Conservation (phyloP, 2,113 vertebrate species). For the Muscicapa adusta region DNA sequence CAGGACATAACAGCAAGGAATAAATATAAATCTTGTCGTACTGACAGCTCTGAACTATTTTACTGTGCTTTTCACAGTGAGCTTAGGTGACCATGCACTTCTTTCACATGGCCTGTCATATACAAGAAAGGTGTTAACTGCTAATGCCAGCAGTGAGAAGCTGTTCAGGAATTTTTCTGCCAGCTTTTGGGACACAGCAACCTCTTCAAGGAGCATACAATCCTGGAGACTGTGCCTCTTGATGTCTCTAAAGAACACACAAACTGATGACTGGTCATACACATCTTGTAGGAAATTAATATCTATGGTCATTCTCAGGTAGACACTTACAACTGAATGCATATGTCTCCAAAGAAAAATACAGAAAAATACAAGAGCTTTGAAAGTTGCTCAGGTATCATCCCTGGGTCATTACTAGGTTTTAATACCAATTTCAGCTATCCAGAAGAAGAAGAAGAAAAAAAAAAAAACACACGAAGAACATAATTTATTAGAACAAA, state of each 20-base stretch:
- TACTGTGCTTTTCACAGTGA: neutral
- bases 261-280: neutral
- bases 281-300: neutral
- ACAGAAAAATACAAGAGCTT: neutral
- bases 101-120: neutral
- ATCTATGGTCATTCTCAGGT: neutral
- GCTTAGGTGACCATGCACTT: neutral
- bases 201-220: neutral
- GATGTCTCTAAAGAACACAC: neutral
- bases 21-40: neutral
- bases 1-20: neutral
- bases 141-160: neutral
- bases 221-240: neutral
- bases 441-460: neutral
- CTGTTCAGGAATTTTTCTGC: neutral
- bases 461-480: neutral
- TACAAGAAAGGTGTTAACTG: neutral
- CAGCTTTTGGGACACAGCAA: neutral
- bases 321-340: neutral
- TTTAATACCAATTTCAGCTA: neutral
- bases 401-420: neutral
- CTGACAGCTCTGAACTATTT: conserved; percentile 19
- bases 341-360: neutral
- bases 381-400: neutral
- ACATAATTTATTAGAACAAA: neutral